Evolutionary conservation across 2,888 invertebrate species (phyloP), one percentile per base, ranked within the genome.

Genomic region (Tetragonula carbonaria): DNA sequence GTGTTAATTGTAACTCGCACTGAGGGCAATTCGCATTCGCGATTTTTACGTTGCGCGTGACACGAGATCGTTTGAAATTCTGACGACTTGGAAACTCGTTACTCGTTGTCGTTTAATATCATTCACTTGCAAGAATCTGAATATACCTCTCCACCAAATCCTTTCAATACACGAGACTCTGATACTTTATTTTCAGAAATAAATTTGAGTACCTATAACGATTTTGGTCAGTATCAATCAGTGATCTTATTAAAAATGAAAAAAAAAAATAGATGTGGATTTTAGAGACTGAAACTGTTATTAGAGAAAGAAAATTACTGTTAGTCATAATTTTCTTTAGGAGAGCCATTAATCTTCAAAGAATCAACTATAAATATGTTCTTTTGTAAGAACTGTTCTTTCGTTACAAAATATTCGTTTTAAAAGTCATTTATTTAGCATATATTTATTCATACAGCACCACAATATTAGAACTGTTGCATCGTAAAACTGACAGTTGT

Each of bases 401-500:
- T 21, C 14, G 50, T 50, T 5, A 8, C 2, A 14, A 23, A n/a
- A 8, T 5, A 8, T 23, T n/a, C 14, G 18, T 62, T 63, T 70
- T 28, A 0, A 13, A 50, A 67, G 16, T 2, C 11, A 2, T 16
- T 16, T 16, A 28, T 28, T 18, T 16, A 59, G 8, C 45, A 8
- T 8, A 38, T 8, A 38, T 38, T 38, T 38, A 8, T 8, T 8
- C 38, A 0, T 45, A 11, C 45, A 38, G 6, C 38, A 2, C 8
- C 45, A 1, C 2, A 45, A 45, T 45, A 45, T 45, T 45, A 2
- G 8, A 38, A 38, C 8, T 38, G 8, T 8, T 38, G 33, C 33
- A 23, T 38, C 53, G 16, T 80, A 77, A 77, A 77, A 71, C 67
- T 55, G 18, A 28, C 45, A 23, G 11, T 50, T 57, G 73, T 81